A percentile compares a stretch with the other conserved stretches of the same genome.
Evolutionary conservation across 1,140 invertebrate species (phyloP).

Genomic region (Melanaphis sacchari): DNA sequence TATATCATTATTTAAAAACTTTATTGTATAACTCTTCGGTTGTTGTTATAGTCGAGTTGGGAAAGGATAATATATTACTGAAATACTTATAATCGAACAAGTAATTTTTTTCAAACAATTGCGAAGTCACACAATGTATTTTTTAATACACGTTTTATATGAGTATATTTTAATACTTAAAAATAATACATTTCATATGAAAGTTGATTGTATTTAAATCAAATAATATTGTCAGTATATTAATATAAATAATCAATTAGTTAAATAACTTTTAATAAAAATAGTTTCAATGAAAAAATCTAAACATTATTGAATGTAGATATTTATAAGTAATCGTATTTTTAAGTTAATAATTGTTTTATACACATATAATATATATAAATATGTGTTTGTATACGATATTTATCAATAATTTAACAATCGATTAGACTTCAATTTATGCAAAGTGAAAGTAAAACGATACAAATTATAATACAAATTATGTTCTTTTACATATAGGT

Average conservation of each 20-base stretch:
- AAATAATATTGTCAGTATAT: too few relatives aligned
- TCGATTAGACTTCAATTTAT: constrained; percentile 36
- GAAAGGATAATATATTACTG: background rate
- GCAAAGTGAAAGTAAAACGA: constrained; percentile 42
- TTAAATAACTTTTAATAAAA: too few relatives aligned
- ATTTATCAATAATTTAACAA: background rate
- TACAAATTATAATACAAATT: constrained; percentile 29
- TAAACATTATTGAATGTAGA: background rate
- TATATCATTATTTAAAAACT: background rate
- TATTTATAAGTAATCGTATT: background rate
- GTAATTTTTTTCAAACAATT: background rate
- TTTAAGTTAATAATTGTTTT: background rate
- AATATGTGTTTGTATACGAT: background rate
- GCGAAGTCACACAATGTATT: background rate
- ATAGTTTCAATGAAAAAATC: too few relatives aligned
- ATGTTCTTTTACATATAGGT: background rate
- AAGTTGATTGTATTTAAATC: too few relatives aligned
- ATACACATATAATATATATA: background rate
- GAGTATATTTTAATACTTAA: background rate
- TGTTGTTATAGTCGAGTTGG: background rate
- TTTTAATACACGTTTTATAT: background rate
- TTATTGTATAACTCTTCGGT: background rate
- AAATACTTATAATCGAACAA: background rate
- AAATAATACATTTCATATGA: background rate
- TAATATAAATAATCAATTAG: too few relatives aligned